Evolutionary conservation across 2,113 vertebrate genomes (phyloP), one percentile per base, ranked within the genome.

Genomic region (Tyto alba): DNA sequence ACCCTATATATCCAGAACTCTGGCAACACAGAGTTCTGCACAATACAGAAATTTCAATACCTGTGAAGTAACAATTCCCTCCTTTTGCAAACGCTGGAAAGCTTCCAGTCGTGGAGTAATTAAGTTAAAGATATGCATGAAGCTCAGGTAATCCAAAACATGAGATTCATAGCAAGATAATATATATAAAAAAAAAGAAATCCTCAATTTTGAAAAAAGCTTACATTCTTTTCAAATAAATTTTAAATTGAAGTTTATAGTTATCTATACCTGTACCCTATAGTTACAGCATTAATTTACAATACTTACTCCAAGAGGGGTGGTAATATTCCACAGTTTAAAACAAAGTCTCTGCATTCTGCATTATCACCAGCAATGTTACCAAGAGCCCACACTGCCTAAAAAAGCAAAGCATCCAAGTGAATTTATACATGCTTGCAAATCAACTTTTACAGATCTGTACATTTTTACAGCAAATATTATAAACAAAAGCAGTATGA

Each of bases 311-410:
- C 98, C 94, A 99, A 98, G 76, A 99, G 98, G 50, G 98, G 99
- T 20, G 99, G 98, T 76, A 99, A 98, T 96, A 99, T 99, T 93
- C 98, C 98, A 97, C 99, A 99, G 97, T 98, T 99, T 90, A 99
- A 98, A 86, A 99, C 99, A 64, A 99, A 99, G 97, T 99, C 99
- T 98, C 99, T 98, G 97, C 99, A 99, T 96, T 99, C 99, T 67
- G 99, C 99, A 81, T 99, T 99, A 96, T 99, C 99, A 94, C 99
- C 99, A 73, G 99, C 99, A 89, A 99, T 99, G 95, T 99, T 99
- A 56, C 99, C 99, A 96, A 99, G 97, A 34, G 99, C 99, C 99
- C 99, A 99, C 36, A 99, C 99, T n/a, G 99, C 99, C 99, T 99
- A 91, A 73, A 96, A 77, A 98, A 89, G 93, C 8, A 97, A 97